A percentile compares a stretch with the other conserved stretches of the same genome.
phyloP scores from a whole-genome alignment of 2,888 invertebrate species.

The Mesopsocus fuscifrons region DNA sequence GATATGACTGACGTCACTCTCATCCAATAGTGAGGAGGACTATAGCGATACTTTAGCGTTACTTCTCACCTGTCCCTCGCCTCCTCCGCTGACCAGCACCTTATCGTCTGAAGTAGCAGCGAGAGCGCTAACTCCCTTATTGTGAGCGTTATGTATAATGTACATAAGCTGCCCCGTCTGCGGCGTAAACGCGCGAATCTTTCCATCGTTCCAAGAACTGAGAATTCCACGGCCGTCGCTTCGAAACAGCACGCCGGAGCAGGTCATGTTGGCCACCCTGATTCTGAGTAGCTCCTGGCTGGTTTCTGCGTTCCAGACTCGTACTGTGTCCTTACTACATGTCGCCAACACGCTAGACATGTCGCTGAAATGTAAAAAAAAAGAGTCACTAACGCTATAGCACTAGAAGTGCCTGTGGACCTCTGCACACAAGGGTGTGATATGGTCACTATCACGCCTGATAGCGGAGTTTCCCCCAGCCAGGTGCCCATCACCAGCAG shows the following conservation, averaged over 20 bases:
- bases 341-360: slow-evolving; percentile 77
- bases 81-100: slow-evolving; percentile 69
- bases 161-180: slow-evolving; percentile 63
- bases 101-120: slow-evolving; percentile 48
- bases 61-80: slow-evolving; percentile 89
- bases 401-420: no score
- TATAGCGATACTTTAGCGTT: no score
- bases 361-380: slow-evolving; percentile 32
- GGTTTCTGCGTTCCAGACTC: slow-evolving; percentile 63
- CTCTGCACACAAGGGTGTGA: no score
- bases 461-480: no score
- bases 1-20: no score
- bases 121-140: slow-evolving; percentile 72
- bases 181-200: slow-evolving; percentile 63
- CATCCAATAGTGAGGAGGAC: no score
- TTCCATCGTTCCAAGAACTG: slow-evolving; percentile 70
- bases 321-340: slow-evolving; percentile 62
- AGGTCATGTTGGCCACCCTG: slow-evolving; percentile 70
- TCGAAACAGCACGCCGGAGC: slow-evolving; percentile 57
- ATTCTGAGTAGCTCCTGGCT: slow-evolving; percentile 67
- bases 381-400: no score
- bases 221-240: slow-evolving; percentile 63
- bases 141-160: slow-evolving; percentile 73
- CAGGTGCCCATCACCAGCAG: no score
- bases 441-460: no score